These are phyloP conservation scores for Apomyelois bistriatella DNA, from an alignment of 2,888 invertebrate genomes.

Conservation along the genomic window DNA sequence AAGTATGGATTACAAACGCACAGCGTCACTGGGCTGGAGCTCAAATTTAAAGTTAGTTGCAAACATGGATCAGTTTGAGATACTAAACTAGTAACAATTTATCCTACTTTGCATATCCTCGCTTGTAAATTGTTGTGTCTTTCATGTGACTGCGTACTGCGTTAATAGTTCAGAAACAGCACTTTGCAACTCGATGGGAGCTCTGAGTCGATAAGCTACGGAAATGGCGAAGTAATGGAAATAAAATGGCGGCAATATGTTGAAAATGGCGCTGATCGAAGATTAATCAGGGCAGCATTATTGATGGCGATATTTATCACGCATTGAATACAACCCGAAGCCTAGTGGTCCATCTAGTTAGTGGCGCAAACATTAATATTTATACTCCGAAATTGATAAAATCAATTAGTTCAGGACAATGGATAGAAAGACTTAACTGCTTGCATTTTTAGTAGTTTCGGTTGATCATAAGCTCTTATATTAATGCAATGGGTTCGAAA, in stretches of 20 bases:
- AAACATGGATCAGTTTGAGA: too few species aligned
- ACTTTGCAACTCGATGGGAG: neutral
- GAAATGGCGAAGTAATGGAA: neutral
- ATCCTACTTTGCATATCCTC: neutral
- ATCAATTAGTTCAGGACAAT: too few species aligned
- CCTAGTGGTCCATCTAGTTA: too few species aligned
- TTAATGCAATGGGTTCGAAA: too few species aligned
- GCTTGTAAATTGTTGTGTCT: neutral
- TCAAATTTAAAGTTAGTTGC: too few species aligned
- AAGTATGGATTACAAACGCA: too few species aligned
- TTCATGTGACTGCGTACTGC: neutral
- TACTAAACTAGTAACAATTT: neutral
- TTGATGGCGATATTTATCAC: neutral
- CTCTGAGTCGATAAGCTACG: neutral
- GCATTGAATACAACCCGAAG: neutral
- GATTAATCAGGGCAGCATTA: neutral
- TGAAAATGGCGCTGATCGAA: neutral
- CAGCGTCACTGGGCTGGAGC: too few species aligned
- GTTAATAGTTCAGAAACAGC: neutral
- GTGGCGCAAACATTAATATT: too few species aligned
- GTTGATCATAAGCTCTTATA: too few species aligned
- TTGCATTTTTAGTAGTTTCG: too few species aligned
- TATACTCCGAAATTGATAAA: too few species aligned
- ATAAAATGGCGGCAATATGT: conserved; percentile 1
- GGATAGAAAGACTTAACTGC: too few species aligned